Evolutionary conservation across 2,888 invertebrate species (phyloP), one percentile per base, ranked within the genome.

Genomic region (Julus scandinavius): DNA sequence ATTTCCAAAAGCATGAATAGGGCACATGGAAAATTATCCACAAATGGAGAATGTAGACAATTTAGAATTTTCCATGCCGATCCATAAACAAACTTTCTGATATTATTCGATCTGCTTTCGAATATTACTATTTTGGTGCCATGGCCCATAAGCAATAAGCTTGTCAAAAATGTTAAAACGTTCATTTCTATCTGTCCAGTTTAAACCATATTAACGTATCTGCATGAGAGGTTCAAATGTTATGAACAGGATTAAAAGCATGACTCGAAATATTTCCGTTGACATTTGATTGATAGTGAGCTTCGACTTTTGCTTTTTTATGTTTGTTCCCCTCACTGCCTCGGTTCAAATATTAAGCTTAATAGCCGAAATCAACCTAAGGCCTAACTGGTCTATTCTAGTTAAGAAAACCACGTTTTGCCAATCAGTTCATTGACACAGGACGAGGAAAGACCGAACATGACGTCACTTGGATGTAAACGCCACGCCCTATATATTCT

Each of bases 271-370:
- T 29, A 72, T 72, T 72, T 72, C 6, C 20, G 72, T 72, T 72
- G 72, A 72, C 72, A 72, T 72, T 72, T 72, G 72, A 72, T 72
- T 72, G 72, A 72, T 72, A 11, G 72, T 72, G 72, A 72, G 29
- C 29, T 38, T 63, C 63, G 0, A 80, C 38, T 80, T 15, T 80
- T 38, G 15, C 80, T 80, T 80, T 20, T 15, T 40, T 80, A 29
- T 80, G 13, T 29, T 80, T 15, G 38, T 80, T 38, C 38, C 15
- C 54, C 54, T 80, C 29, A 11, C 80, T 40, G 80, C 38, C 80
- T 80, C 80, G 15, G 38, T 15, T 3, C 15, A 80, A 80, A 2
- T 38, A 15, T 40, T 38, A 40, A 80, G 38, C 13, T 0, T 80
- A 80, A 80, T 80, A 15, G 7, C 80, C 15, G 80, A 80, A 72